A percentile compares a stretch with the other conserved stretches of the same genome.
Conservation (phyloP, 2,888 invertebrate genomes). For the Arrhopalites spinosus region DNA sequence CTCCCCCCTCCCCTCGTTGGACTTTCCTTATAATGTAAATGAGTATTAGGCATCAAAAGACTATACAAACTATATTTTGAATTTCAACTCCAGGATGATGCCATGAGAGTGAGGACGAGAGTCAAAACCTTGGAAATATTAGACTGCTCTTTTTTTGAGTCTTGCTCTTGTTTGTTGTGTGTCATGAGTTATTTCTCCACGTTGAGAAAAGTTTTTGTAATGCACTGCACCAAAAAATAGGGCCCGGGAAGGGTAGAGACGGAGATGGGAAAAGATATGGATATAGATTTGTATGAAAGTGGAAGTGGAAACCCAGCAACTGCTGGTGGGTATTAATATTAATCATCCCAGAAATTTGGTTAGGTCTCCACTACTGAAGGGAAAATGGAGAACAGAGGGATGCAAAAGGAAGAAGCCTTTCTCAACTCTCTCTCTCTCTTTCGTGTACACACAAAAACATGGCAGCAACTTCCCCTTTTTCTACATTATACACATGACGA, state of each 20-base stretch:
- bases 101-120: background rate
- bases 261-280: too few species aligned
- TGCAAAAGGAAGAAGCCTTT: background rate
- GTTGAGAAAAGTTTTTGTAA: too few species aligned
- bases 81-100: too few species aligned
- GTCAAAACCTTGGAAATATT: background rate
- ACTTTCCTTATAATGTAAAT: background rate
- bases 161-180: background rate
- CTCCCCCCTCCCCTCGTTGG: too few species aligned
- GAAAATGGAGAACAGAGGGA: too few species aligned
- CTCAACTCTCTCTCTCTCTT: background rate
- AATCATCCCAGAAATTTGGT: conserved; percentile 11
- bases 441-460: background rate
- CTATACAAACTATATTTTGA: too few species aligned
- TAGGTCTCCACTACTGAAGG: background rate
- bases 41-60: background rate
- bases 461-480: too few species aligned
- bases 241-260: too few species aligned
- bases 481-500: too few species aligned
- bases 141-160: background rate
- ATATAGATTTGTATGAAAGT: background rate
- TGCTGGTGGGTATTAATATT: conserved; percentile 18
- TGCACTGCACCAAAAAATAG: too few species aligned
- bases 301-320: background rate
- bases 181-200: too few species aligned